Conservation (phyloP, 1,140 invertebrate genomes). For the Scaptomyza graminum region DNA sequence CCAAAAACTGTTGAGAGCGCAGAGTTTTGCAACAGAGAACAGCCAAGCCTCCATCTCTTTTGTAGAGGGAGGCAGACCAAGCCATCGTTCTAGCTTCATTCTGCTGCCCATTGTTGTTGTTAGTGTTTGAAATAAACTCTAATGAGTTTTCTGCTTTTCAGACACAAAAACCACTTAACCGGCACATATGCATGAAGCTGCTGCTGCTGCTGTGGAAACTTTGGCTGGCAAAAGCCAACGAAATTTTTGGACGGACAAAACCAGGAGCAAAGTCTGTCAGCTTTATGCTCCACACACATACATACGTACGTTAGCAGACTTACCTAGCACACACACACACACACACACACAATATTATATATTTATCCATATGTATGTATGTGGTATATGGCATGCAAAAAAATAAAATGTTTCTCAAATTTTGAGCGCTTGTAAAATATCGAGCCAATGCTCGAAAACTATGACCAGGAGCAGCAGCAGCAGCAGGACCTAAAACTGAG, state of each 20-base stretch:
- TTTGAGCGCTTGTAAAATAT: slow-evolving; percentile 65
- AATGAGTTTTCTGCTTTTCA: slow-evolving; percentile 77
- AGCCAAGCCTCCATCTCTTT: not conserved
- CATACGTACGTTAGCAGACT: slow-evolving; percentile 2
- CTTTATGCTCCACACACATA: slow-evolving; percentile 9
- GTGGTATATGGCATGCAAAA: slow-evolving; percentile 6
- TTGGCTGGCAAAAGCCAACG: slow-evolving; percentile 44
- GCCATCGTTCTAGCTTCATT: not conserved
- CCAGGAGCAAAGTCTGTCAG: slow-evolving; percentile 47
- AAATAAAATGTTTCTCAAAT: slow-evolving; percentile 28
- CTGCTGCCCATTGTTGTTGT: slow-evolving; percentile 45
- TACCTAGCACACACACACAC: not conserved
- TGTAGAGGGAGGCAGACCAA: not conserved
- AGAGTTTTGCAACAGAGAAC: not conserved
- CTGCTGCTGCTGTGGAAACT: slow-evolving; percentile 53
- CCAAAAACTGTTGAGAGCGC: slow-evolving; percentile 1
- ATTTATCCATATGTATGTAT: slow-evolving; percentile 13
- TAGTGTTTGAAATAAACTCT: slow-evolving; percentile 72
- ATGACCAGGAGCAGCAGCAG: not conserved
- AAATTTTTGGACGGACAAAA: slow-evolving; percentile 57
- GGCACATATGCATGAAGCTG: slow-evolving; percentile 63
- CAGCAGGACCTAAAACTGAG: not conserved
- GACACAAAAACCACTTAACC: slow-evolving; percentile 76
- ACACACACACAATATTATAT: slow-evolving; percentile 8
- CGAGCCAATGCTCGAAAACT: not conserved